Conservation (phyloP, 2,113 vertebrate species). For the Vidua chalybeata region DNA sequence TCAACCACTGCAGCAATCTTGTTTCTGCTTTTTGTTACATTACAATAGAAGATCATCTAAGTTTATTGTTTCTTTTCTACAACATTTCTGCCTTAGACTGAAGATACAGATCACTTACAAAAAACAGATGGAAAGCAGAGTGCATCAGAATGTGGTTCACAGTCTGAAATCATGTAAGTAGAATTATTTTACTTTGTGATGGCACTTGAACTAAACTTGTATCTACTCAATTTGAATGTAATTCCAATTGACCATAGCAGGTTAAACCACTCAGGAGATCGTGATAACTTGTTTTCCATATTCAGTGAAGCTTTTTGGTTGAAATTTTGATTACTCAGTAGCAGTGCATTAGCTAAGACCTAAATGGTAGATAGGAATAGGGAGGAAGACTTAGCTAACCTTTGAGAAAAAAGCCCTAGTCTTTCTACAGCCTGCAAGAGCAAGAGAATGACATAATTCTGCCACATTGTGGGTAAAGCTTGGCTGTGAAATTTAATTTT, state of each 20-base stretch:
- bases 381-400: neutral
- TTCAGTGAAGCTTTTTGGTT: neutral
- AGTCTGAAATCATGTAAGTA: slow-evolving; percentile 66
- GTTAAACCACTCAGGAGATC: neutral
- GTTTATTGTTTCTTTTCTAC: neutral
- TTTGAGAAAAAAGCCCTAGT: neutral
- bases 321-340: neutral
- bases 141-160: slow-evolving; percentile 1
- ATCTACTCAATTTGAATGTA: neutral
- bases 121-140: neutral
- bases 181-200: neutral
- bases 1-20: neutral
- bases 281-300: neutral
- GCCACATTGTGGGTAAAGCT: neutral
- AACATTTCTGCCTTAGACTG: neutral
- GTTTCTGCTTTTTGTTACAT: neutral
- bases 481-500: neutral
- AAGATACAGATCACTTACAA: neutral
- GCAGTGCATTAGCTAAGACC: neutral
- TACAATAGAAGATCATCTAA: neutral
- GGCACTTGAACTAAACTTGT: neutral
- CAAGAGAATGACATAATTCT: neutral
- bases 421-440: neutral
- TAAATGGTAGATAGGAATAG: neutral
- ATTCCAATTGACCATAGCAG: neutral